These are phyloP conservation scores for Hanleya hanleyi DNA, from an alignment of 2,888 invertebrate species.

Conservation along the genomic window DNA sequence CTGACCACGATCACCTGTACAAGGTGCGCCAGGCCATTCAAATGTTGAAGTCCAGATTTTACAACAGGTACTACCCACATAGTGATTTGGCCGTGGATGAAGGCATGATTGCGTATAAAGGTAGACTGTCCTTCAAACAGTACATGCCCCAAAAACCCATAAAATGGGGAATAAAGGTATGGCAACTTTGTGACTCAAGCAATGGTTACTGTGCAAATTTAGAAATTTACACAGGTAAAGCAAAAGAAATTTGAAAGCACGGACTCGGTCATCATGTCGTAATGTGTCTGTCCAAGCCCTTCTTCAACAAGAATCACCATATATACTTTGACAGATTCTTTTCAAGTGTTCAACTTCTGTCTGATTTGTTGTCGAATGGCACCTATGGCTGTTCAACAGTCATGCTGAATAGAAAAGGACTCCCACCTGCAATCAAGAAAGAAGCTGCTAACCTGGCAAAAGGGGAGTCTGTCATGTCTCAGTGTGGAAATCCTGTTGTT, in stretches of 20 bases:
- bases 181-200: neutral
- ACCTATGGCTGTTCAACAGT: neutral
- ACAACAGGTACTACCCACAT: neutral
- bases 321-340: neutral
- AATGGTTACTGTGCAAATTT: neutral
- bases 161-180: neutral
- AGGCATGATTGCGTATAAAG: neutral
- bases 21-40: too few species aligned
- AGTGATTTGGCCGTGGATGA: neutral
- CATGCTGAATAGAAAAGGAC: neutral
- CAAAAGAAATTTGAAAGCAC: neutral
- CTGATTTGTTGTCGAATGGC: neutral
- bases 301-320: neutral
- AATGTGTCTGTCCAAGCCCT: neutral
- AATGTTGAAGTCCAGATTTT: too few species aligned
- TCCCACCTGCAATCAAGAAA: neutral
- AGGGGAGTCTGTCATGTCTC: neutral
- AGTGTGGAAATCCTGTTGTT: neutral
- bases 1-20: too few species aligned
- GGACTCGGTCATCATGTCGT: neutral
- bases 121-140: neutral
- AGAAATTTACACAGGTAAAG: neutral
- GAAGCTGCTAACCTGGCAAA: neutral
- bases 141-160: neutral
- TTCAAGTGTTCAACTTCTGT: neutral